Base-by-base conservation (phyloP, 92 coral and sea anemone species). In the Palythoa caribaeorum region DNA sequence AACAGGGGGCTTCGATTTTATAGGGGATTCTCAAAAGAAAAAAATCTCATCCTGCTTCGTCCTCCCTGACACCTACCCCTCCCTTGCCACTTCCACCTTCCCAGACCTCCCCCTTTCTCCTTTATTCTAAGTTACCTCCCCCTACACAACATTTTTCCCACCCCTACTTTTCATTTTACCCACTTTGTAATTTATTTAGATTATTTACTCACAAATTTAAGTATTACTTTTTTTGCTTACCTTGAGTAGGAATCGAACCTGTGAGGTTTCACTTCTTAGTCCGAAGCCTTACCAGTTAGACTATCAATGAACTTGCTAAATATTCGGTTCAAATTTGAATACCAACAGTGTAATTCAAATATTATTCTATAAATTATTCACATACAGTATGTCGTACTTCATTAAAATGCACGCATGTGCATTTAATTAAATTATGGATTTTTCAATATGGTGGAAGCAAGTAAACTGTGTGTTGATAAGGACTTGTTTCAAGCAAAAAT, bases 401-500 rank as follows among this genome's bases (percentile, higher is more conserved):
- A 70, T 70, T 70, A 70, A 70, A 70, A 21, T 28, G 14, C 35
- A 70, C 13, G 74, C 74, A 70, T 70, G 74, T 12, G 74, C 74
- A 70, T 70, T 28, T 28, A 44, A 70, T 70, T 2, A 36, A 70
- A 70, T 28, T 70, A 70, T 2, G 74, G 44, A 70, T 44, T 70
- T 70, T 15, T 19, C 74, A 70, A 70, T 1, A 70, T 70, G 74
- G 74, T 44, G 44, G 74, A 70, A 28, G 74, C 74, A 11, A 70
- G 74, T 69, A 70, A 70, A 3, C 74, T 5, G 1, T 35, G 74
- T 70, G 74, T 70, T 8, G 74, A 70, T 70, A 70, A 70, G 74
- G 47, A 70, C 40, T 70, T 70, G 74, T 70, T 69, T 69, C 44
- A 69, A 69, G 38, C 73, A 69, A 21, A 69, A 69, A 69, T 69